Conservation (phyloP, 2,113 vertebrate species). For the Clarias magur region DNA sequence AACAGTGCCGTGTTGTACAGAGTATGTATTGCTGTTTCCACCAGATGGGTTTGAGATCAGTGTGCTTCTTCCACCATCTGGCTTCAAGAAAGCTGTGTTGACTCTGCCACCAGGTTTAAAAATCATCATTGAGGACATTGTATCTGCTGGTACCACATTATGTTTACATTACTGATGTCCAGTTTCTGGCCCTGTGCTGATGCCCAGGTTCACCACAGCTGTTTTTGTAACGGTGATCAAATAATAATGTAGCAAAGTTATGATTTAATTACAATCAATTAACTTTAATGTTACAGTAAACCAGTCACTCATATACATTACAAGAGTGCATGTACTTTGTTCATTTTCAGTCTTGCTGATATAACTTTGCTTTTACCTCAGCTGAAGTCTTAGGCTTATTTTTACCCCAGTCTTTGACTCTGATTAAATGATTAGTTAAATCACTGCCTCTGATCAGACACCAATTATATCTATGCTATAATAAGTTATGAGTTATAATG, state of each 20-base stretch:
- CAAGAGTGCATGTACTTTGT: not conserved
- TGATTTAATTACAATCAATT: not conserved
- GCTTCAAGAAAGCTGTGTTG: no score
- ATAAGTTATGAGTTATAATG: no score
- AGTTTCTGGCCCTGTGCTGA: no score
- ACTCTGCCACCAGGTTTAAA: no score
- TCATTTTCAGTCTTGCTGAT: not conserved
- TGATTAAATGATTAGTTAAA: not conserved
- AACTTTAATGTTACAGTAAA: not conserved
- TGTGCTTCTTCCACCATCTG: no score
- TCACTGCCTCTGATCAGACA: not conserved
- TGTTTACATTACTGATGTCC: no score
- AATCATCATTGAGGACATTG: no score
- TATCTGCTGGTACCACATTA: no score
- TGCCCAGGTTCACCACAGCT: no score
- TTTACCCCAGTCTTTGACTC: not conserved
- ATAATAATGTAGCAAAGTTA: not conserved
- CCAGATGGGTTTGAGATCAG: no score
- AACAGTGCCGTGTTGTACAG: no score
- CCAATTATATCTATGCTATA: not conserved
- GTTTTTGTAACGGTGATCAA: not conserved
- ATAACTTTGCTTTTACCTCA: not conserved
- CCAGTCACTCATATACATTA: not conserved
- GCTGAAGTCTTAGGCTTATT: not conserved
- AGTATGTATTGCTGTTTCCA: no score